Percentiles rank a stretch among this genome's conserved stretches.
phyloP scores from a whole-genome alignment of 2,888 invertebrate genomes.

The Byasa hedistus region DNA sequence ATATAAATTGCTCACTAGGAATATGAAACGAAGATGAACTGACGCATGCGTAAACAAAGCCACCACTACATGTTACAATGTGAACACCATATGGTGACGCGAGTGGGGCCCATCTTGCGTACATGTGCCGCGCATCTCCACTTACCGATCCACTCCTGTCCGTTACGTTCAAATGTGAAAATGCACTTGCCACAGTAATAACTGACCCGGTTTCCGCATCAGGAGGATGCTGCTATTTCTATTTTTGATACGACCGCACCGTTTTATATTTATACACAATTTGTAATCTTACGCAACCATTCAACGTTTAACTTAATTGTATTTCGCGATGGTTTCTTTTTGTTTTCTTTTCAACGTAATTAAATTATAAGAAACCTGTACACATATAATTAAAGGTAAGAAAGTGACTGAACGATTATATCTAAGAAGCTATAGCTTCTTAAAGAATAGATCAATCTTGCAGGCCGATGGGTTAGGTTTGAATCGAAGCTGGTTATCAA shows the following conservation, averaged over 20 bases:
- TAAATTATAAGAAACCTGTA: conserved; percentile 18
- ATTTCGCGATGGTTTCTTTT: conserved; percentile 5
- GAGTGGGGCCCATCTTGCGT: conserved; percentile 4
- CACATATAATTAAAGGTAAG: conserved; percentile 13
- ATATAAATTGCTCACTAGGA: not conserved
- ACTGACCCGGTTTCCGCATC: conserved; percentile 53
- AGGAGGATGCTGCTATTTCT: conserved; percentile 45
- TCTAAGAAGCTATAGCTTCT: not conserved
- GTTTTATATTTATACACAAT: conserved; percentile 30
- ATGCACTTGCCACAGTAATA: conserved; percentile 46
- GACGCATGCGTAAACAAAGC: not conserved
- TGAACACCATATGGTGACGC: conserved; percentile 5
- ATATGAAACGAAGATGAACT: not conserved
- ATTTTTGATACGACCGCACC: conserved; percentile 37
- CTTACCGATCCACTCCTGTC: conserved; percentile 12
- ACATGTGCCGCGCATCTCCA: conserved; percentile 9
- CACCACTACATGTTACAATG: conserved; percentile 4
- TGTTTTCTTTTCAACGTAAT: conserved; percentile 10
- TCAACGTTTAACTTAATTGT: conserved; percentile 27
- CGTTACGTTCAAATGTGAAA: conserved; percentile 28
- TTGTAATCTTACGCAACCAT: conserved; percentile 21
- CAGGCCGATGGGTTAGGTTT: not conserved
- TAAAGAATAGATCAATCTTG: not conserved
- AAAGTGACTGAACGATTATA: conserved; percentile 1
- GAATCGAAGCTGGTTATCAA: not conserved